Conservation (phyloP, 2,113 vertebrate species). For the Lycaon pictus region DNA sequence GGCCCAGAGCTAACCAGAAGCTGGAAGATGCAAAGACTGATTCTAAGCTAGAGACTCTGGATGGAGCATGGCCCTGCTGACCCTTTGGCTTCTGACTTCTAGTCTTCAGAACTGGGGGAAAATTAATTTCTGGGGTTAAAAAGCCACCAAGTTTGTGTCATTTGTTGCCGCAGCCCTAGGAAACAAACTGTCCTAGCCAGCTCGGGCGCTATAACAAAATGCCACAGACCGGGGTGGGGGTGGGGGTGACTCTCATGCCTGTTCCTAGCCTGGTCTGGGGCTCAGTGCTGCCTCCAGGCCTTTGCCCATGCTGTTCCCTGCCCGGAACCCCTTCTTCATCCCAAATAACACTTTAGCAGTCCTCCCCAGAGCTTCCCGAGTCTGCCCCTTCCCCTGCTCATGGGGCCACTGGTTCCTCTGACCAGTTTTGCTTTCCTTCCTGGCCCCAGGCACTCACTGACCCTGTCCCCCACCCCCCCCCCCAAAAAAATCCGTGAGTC, state of each 20-base stretch:
- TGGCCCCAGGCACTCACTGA: not conserved
- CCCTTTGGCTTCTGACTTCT: not conserved
- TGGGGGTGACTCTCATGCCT: not conserved
- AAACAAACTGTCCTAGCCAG: not conserved
- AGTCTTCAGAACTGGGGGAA: not conserved
- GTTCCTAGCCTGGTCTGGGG: not conserved
- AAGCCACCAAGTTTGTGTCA: not conserved
- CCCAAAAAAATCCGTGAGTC: not conserved
- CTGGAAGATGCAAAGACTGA: not conserved
- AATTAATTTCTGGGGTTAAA: not conserved
- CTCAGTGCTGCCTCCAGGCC: not conserved
- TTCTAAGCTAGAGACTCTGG: not conserved
- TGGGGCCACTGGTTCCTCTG: not conserved
- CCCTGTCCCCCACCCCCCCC: too few relatives aligned
- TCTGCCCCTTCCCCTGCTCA: not conserved
- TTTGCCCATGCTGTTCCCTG: not conserved
- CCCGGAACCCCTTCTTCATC: not conserved
- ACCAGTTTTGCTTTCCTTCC: not conserved
- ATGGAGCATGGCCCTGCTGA: too few relatives aligned
- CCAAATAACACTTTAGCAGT: accelerated
- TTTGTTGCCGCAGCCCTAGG: not conserved
- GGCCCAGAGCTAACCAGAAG: not conserved
- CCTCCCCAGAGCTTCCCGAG: not conserved
- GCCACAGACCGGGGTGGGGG: not conserved
- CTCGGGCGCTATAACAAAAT: not conserved